Evolutionary conservation across 2,797 vertebrate species (phyloP).

Genomic region (Chlorospingus semifuscus): DNA sequence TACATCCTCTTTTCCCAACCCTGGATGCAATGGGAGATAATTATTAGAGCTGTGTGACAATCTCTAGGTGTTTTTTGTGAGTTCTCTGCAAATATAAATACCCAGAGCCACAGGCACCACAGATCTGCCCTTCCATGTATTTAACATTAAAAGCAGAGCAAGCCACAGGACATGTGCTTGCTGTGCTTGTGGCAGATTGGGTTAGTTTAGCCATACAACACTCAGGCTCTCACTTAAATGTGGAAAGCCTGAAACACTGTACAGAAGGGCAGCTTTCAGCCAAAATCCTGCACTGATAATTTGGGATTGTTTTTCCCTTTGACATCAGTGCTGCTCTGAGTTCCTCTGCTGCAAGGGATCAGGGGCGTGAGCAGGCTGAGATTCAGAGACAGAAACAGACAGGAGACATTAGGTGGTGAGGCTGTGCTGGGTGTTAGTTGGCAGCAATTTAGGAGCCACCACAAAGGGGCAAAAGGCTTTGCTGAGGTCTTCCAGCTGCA

Average conservation of each 20-base stretch:
- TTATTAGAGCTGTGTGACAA: constrained; percentile 50
- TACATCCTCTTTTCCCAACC: not conserved
- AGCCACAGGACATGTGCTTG: not conserved
- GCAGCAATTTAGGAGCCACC: not conserved
- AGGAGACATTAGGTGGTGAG: not conserved
- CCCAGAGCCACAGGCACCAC: not conserved
- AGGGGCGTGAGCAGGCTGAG: not conserved
- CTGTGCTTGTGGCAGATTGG: not conserved
- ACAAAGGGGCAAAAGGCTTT: not conserved
- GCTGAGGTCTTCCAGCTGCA: not conserved
- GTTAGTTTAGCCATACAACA: not conserved
- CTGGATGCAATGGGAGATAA: constrained; percentile 4
- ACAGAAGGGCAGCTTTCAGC: not conserved
- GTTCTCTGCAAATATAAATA: not conserved
- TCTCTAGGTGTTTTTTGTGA: not conserved
- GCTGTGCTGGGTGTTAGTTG: not conserved
- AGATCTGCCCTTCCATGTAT: not conserved
- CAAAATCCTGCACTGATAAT: not conserved
- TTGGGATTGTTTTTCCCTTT: not conserved
- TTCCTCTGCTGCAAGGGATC: not conserved
- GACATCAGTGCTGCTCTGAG: not conserved
- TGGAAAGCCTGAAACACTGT: not conserved
- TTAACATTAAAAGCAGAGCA: not conserved
- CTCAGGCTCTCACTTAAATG: not conserved
- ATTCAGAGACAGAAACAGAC: not conserved